Percentiles rank a stretch among this genome's conserved stretches.
Evolutionary conservation across 2,797 vertebrate species (phyloP).

Genomic region (Sciurus carolinensis): DNA sequence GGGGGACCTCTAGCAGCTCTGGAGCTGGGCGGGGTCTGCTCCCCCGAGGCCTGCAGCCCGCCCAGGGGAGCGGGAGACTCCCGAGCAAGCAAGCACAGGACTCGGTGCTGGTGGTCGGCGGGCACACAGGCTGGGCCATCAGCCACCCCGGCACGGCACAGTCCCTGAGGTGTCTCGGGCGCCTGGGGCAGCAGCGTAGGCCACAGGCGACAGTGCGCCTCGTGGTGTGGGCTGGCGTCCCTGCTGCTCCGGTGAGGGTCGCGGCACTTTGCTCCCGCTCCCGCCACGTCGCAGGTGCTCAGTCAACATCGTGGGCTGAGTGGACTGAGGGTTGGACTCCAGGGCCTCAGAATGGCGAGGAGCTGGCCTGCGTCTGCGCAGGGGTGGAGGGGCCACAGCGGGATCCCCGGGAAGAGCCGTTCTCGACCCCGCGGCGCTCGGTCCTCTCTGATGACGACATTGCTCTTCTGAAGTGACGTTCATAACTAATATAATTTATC

Average conservation of each 20-base stretch:
- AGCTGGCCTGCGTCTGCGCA: too few relatives aligned
- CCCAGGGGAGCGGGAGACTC: background rate
- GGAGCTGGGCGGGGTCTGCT: background rate
- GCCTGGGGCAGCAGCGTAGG: background rate
- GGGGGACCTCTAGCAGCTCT: background rate
- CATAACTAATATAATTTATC: background rate
- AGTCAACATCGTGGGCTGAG: background rate
- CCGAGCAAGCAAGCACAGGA: background rate
- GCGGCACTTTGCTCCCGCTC: background rate
- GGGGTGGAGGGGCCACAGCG: too few relatives aligned
- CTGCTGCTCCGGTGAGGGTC: too few relatives aligned
- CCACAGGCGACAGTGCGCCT: background rate
- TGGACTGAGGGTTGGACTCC: background rate
- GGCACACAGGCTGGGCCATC: background rate
- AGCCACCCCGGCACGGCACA: accelerated
- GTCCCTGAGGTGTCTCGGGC: background rate
- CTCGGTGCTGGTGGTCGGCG: background rate
- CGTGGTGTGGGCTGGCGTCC: too few relatives aligned
- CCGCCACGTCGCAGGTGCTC: background rate
- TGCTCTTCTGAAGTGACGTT: background rate
- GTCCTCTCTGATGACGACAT: background rate
- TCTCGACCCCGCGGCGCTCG: background rate
- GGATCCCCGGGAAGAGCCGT: background rate
- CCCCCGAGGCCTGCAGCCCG: background rate
- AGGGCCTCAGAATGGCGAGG: background rate